Evolutionary conservation across 2,113 vertebrate species (phyloP).

Genomic region (Ctenomys sociabilis): DNA sequence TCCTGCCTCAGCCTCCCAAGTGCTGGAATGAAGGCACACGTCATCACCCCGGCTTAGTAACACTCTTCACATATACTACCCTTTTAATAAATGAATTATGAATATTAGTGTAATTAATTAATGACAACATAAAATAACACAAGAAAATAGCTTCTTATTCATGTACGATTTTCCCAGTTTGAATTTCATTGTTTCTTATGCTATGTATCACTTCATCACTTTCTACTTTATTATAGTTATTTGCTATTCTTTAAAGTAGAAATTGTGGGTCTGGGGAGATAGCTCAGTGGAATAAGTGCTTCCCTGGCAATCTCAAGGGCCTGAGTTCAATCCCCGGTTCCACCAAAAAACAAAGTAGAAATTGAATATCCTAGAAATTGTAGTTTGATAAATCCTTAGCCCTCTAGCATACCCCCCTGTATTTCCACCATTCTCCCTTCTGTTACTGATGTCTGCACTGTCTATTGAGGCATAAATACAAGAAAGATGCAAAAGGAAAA

Average conservation of each 20-base stretch:
- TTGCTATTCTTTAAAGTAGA: conserved; percentile 46
- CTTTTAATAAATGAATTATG: conserved; percentile 25
- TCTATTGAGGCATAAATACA: not conserved
- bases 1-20: not conserved
- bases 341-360: too few species aligned
- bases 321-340: too few species aligned
- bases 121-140: not conserved
- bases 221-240: not conserved
- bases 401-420: not conserved
- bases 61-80: not conserved
- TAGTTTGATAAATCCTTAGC: conserved; percentile 17
- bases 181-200: conserved; percentile 18
- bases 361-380: not conserved
- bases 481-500: conserved; percentile 11
- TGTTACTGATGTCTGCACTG: not conserved
- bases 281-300: too few species aligned
- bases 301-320: too few species aligned
- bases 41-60: not conserved
- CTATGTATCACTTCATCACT: not conserved
- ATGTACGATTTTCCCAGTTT: not conserved
- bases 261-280: too few species aligned
- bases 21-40: not conserved
- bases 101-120: not conserved
- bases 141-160: not conserved
- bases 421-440: not conserved